Evolutionary conservation across 2,113 vertebrate genomes (phyloP), one percentile per base, ranked within the genome.

Genomic region (Pandion haliaetus): DNA sequence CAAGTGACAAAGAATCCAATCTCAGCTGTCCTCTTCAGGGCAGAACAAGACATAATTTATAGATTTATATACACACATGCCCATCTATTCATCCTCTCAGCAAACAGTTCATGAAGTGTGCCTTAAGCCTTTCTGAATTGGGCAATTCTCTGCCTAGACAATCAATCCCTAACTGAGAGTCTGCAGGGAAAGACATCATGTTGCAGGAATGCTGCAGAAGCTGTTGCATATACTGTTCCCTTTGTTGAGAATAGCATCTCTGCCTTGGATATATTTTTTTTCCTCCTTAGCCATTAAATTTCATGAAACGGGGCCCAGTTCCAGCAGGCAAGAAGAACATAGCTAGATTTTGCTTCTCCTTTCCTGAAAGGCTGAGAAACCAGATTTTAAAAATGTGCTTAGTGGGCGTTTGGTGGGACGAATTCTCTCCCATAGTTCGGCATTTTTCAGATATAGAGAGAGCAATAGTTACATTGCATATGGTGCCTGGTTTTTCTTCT

Each of bases 301-400:
- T 96, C 97, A 97, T 98, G 95, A 97, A 98, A 80, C 3, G 3
- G 87, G 90, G 95, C 96, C 95, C 86, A 62, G 95, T 96, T 98
- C 96, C 93, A 95, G 96, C 47, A 96, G 94, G 91, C 94, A 84
- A 97, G 96, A 95, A 96, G 97, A 97, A 95, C 85, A 95, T 58
- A 93, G 9, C 87, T 88, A 94, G 94, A 97, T 90, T 97, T 93
- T 92, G 83, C 97, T 96, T 98, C 96, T 98, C 91, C 96, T 97
- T 98, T 97, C 97, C 97, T 97, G 97, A 96, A 95, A 98, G 98
- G 89, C 97, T 97, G 96, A 94, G 98, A 97, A 98, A 97, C 92
- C 77, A 90, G 97, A 95, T 97, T 96, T 97, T 77, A 97, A 97
- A 98, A 97, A 97, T 97, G 97, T 93, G 93, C 91, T 97, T 92